Evolutionary conservation across 2,797 vertebrate species (phyloP), one percentile per base, ranked within the genome.

Genomic region (Rachycentron canadum): DNA sequence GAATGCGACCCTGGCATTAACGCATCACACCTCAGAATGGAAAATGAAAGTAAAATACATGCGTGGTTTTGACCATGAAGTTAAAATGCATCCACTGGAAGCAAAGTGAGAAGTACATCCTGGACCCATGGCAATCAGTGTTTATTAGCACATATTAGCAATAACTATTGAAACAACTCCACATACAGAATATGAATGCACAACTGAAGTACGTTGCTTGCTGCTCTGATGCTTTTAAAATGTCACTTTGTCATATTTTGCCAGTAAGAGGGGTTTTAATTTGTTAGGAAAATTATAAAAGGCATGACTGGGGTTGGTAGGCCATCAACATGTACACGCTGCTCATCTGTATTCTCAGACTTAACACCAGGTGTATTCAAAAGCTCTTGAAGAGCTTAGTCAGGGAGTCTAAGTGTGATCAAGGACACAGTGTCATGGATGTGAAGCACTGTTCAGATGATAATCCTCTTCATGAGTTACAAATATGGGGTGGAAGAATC

Each of bases 381-480:
- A 77, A 47, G 17, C 55, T 70, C 53, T 68, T 52, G 13, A 74
- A 64, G 56, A 64, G 76, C 65, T 56, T 2, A 38, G 63, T 70
- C 36, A 75, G 34, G 25, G 50, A 52, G 14, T 12, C 40, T 53
- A 50, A 69, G 59, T 69, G 53, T 56, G 61, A 81, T 83, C 58
- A 82, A 81, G 70, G 73, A 78, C 72, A 52, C 41, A 21, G 73
- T 73, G 62, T 66, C 57, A 50, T 57, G 23, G 52, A 73, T 69
- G 52, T 74, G 69, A 83, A 78, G 71, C 67, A 60, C 59, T 53
- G 66, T 60, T 40, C 69, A 68, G 69, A 61, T 69, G 52, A 61
- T 38, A 78, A 78, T 80, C 50, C 45, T 73, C 53, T 63, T 47
- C 38, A 38, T 47, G 69, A 76, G 69, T 70, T 59, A 76, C 52